Percentiles rank a stretch among this genome's conserved stretches.
Conservation (phyloP, 2,113 vertebrate species). For the Stictonetta naevosa region DNA sequence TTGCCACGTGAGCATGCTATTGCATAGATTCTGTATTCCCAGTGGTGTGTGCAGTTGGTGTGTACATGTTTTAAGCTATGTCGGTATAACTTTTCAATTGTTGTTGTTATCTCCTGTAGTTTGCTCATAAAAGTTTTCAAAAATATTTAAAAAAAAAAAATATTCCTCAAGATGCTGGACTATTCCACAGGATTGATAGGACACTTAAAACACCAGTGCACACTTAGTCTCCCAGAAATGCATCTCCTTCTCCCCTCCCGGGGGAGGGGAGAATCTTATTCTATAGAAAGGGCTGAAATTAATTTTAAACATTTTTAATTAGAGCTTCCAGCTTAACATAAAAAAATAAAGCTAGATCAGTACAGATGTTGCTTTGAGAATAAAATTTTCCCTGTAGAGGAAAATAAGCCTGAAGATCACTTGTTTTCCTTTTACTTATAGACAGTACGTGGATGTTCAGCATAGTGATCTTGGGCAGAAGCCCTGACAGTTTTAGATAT, state of each 20-base stretch:
- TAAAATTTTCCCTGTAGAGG: not conserved
- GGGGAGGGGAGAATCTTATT: not conserved
- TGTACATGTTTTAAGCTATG: not conserved
- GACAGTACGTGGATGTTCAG: not conserved
- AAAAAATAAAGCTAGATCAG: not conserved
- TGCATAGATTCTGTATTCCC: not conserved
- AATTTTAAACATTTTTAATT: constrained; percentile 9
- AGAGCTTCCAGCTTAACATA: not conserved
- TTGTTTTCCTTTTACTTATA: not conserved
- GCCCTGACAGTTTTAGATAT: not conserved
- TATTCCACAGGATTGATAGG: not conserved
- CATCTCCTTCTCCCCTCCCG: not conserved
- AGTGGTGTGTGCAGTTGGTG: accelerated
- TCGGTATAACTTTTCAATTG: not conserved
- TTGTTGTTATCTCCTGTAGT: not conserved
- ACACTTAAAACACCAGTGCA: not conserved
- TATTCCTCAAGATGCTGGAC: not conserved
- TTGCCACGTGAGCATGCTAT: not conserved
- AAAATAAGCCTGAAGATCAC: not conserved
- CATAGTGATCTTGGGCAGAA: not conserved
- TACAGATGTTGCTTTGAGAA: not conserved
- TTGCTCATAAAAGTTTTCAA: not conserved
- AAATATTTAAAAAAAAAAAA: not conserved
- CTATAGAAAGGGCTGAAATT: not conserved
- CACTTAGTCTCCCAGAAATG: not conserved